Conservation (phyloP, 2,113 vertebrate species). For the Oenanthe oenanthe region DNA sequence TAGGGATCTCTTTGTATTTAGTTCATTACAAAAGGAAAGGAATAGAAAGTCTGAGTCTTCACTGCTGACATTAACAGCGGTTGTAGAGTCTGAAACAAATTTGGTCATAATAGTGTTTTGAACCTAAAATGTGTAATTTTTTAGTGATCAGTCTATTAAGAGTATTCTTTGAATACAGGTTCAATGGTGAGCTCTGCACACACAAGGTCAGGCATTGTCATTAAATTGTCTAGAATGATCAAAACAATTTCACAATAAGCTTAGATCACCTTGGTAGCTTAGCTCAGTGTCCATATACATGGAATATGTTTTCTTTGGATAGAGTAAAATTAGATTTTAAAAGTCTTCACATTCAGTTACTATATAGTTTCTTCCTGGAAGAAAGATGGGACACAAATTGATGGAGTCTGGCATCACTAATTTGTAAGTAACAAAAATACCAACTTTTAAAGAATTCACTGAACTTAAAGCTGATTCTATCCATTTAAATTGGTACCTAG, state of each 20-base stretch:
- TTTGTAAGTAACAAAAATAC: not conserved
- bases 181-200: not conserved
- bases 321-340: constrained; percentile 13
- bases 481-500: constrained; percentile 15
- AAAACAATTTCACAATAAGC: not conserved
- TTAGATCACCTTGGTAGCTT: not conserved
- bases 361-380: not conserved
- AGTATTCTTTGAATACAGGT: not conserved
- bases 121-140: not conserved
- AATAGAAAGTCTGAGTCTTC: not conserved
- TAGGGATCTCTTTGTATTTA: not conserved
- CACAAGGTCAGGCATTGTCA: not conserved
- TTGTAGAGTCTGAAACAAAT: not conserved
- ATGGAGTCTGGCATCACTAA: not conserved
- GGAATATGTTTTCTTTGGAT: not conserved
- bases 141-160: not conserved
- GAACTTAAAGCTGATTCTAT: constrained; percentile 15
- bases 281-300: not conserved
- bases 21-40: not conserved
- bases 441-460: constrained; percentile 6
- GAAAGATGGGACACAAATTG: not conserved
- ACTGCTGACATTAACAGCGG: not conserved
- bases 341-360: not conserved
- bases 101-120: not conserved
- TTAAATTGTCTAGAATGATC: not conserved